Evolutionary conservation across 2,888 invertebrate species (phyloP), one percentile per base, ranked within the genome.

Genomic region (Elysia crispata): DNA sequence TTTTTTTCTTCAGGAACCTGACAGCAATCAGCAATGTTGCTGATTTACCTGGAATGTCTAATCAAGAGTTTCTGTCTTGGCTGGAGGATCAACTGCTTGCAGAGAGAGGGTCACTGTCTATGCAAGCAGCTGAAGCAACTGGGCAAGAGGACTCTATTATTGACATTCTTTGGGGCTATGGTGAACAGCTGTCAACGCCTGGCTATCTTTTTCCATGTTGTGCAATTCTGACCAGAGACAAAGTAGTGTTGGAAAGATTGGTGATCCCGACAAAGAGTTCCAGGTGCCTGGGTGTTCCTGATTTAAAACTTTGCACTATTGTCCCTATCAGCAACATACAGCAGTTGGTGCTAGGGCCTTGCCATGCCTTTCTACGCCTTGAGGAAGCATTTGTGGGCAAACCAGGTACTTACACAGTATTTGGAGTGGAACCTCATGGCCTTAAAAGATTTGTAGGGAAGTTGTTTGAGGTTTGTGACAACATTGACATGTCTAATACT

Each of bases 381-480:
- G 91, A 91, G 78, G 91, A 91, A 81, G 88, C 90, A 0, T 91
- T 90, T 81, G 88, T 90, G 23, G 90, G 89, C 1, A 85, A 89
- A 5, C 83, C 86, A 73, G 91, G 90, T 20, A 90, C 89, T 25
- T 89, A 90, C 83, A 88, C 87, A 1, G 82, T 91, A 18, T 82
- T 90, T 50, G 87, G 86, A 0, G 77, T 86, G 62, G 89, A 89
- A 79, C 79, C 87, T 0, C 84, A 83, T 41, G 85, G 83, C 33
- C 87, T 89, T 8, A 87, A 89, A 76, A 82, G 84, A 1, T 91
- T 91, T 82, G 83, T 77, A 18, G 64, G 50, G 49, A 75, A 62
- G 20, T 18, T 88, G 54, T 86, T 88, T n/a, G 83, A 83, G 15
- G 75, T 67, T 78, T 91, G 76, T 85, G 83, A 70, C 57, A 78